Percentiles rank a stretch among this genome's conserved stretches.
These are phyloP conservation scores for Cassiopea andromeda DNA, from an alignment of 30 jellyfish, hydroid and myxozoan species.

Conservation along the genomic window DNA sequence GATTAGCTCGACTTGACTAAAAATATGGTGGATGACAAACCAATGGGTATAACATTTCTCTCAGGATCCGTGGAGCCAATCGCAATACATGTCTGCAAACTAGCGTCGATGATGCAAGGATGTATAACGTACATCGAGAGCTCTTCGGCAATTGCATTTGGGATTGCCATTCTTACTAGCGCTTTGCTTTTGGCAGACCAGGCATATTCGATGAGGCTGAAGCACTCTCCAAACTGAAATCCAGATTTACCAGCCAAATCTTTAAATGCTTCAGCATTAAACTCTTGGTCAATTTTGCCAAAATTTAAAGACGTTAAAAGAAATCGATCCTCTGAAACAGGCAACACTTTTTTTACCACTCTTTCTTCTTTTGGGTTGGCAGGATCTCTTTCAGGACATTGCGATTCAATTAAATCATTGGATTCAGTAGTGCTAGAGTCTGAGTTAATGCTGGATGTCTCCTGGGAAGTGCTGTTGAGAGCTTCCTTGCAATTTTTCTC, in stretches of 20 bases:
- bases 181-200: slow-evolving; percentile 73
- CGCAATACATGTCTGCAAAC: slow-evolving; percentile 77
- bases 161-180: slow-evolving; percentile 42
- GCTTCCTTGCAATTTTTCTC: too few species aligned
- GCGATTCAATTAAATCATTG: too few species aligned
- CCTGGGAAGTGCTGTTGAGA: too few species aligned
- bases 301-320: slow-evolving; percentile 22
- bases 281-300: slow-evolving; percentile 5
- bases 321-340: slow-evolving; percentile 8
- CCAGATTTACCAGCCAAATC: slow-evolving; percentile 64
- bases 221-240: slow-evolving; percentile 64
- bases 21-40: background rate
- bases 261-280: slow-evolving; percentile 42
- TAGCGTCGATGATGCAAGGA: slow-evolving; percentile 77
- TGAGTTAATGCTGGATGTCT: too few species aligned
- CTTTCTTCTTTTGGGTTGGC: background rate
- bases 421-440: too few species aligned
- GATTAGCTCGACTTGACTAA: too few species aligned
- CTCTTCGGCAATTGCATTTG: slow-evolving; percentile 5
- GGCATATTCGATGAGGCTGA: slow-evolving; percentile 61
- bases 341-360: background rate
- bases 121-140: slow-evolving; percentile 30
- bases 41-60: slow-evolving; percentile 69
- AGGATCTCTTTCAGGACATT: too few species aligned
- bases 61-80: slow-evolving; percentile 62